Base-by-base conservation (phyloP, 2,888 invertebrate genomes). In the Beris morrisii region DNA sequence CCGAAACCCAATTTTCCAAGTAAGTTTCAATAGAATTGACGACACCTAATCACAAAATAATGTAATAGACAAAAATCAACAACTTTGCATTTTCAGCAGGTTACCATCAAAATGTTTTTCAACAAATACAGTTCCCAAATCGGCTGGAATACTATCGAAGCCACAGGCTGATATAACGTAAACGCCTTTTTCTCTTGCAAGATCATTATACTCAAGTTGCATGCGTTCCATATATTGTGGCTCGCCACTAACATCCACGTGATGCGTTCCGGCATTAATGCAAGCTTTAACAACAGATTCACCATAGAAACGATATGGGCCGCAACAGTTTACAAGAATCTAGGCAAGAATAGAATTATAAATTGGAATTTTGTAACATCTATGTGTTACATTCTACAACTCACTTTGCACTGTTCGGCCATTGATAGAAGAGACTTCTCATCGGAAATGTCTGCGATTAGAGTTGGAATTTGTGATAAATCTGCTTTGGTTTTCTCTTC, bases 181-280 rank as follows among this genome's bases (percentile, higher is more conserved):
- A 4, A 94, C 86, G n/a, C 90, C 90, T 9, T 90, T 89, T 72
- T 92, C 87, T 73, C 87, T 82, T 0, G 95, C 95, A 50, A 79
- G 77, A 67, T 87, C 83, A 72, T 90, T 83, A 79, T 97, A 95
- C 72, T 90, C 84, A 65, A 95, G 78, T 76, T 94, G 93, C 87
- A 94, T 93, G 38, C 80, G 81, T 78, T 96, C 95, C 80, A 96
- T 87, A 76, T 87, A 95, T 88, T 92, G 82, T 0, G 96, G 92
- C 78, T 98, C 97, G 5, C 96, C 97, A 75, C 90, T 92, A 45
- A 98, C 90, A 79, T 98, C 98, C 7, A 99, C 88, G 75, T 97
- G 92, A 82, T 93, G 89, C 0, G 96, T 87, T 65, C 87, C 87
- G 55, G 87, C 85, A 65, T 89, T 88, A 28, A 95, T 84, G 71